A percentile compares a stretch with the other conserved stretches of the same genome.
Evolutionary conservation across 2,113 vertebrate species (phyloP).

Genomic region (Isurus oxyrinchus): DNA sequence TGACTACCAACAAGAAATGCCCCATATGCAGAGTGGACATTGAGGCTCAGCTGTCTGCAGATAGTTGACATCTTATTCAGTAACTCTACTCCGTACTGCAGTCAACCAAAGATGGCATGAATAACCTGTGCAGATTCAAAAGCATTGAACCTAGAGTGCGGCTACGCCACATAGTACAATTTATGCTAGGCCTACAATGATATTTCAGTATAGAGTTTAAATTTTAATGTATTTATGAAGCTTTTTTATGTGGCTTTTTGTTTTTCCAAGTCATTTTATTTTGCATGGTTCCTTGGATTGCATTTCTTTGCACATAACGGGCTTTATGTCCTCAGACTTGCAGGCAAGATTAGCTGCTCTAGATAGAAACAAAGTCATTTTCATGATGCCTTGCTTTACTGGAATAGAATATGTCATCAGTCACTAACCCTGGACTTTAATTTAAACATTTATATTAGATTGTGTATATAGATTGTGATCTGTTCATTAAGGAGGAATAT

Average conservation of each 20-base stretch:
- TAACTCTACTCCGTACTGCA: constrained; percentile 85
- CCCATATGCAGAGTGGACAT: constrained; percentile 99
- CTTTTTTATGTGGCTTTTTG: constrained; percentile 80
- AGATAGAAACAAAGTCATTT: constrained; percentile 69
- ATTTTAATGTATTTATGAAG: constrained; percentile 97
- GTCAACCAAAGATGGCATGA: constrained; percentile 99
- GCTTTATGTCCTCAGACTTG: constrained; percentile 82
- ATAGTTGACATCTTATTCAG: constrained; percentile 91
- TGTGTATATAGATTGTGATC: constrained; percentile 87
- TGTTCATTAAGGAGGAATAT: constrained; percentile 73
- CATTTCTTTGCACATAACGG: constrained; percentile 99
- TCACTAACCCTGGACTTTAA: constrained; percentile 81
- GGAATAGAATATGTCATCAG: constrained; percentile 81
- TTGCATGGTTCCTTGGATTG: constrained; percentile 98
- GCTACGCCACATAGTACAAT: constrained; percentile 86
- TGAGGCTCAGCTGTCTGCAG: constrained; percentile 93
- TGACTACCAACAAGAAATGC: constrained; percentile 99
- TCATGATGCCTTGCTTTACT: constrained; percentile 79
- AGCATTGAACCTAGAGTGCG: constrained; percentile 81
- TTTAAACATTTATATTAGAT: constrained; percentile 95
- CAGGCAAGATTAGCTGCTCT: constrained; percentile 94
- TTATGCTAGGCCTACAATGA: constrained; percentile 75
- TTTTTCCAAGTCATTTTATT: constrained; percentile 79
- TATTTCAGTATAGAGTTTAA: constrained; percentile 75
- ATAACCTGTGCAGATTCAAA: constrained; percentile 83